Conservation (phyloP, 1,140 invertebrate genomes). For the Drosophila parvula region DNA sequence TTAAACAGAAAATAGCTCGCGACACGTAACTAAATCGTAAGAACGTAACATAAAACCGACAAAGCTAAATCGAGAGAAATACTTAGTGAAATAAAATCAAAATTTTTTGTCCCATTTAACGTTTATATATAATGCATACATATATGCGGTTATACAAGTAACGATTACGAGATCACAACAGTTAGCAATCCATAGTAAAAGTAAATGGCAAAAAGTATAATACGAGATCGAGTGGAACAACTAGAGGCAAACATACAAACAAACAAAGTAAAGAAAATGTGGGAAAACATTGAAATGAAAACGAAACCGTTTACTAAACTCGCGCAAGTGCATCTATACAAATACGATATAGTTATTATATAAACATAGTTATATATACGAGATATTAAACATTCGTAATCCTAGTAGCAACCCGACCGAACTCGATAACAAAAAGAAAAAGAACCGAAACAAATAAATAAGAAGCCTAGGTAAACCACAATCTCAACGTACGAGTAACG, state of each 20-base stretch:
- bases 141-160: slow-evolving; percentile 40
- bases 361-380: slow-evolving; percentile 25
- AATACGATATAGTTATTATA: slow-evolving; percentile 46
- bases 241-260: not conserved
- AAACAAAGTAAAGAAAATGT: slow-evolving; percentile 2
- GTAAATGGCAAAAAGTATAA: slow-evolving; percentile 7
- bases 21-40: slow-evolving; percentile 42
- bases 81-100: slow-evolving; percentile 79
- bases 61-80: slow-evolving; percentile 47
- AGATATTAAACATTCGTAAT: slow-evolving; percentile 47
- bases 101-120: slow-evolving; percentile 75
- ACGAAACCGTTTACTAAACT: slow-evolving; percentile 43
- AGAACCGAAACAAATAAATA: slow-evolving; percentile 1
- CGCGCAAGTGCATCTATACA: slow-evolving; percentile 56
- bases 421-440: slow-evolving; percentile 2
- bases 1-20: slow-evolving; percentile 32
- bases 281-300: slow-evolving; percentile 9
- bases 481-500: not conserved
- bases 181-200: slow-evolving; percentile 39
- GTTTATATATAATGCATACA: slow-evolving; percentile 33
- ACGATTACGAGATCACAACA: slow-evolving; percentile 30
- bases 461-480: slow-evolving; percentile 13
- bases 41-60: slow-evolving; percentile 10
- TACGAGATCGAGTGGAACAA: not conserved
- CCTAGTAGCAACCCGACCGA: slow-evolving; percentile 32